Conservation (phyloP, 2,113 vertebrate genomes). For the Noturus placidus region DNA sequence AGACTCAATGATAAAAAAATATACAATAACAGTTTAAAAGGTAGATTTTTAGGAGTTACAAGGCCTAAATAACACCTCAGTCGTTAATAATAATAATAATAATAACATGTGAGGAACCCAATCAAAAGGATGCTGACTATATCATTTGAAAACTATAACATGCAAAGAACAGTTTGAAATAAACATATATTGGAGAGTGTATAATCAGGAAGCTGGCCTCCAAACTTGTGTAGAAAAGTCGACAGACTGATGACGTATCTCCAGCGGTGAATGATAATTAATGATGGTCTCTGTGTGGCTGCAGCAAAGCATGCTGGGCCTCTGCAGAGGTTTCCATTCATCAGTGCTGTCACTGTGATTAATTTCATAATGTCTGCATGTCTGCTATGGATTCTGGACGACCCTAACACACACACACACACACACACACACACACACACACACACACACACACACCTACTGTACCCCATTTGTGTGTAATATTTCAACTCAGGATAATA, state of each 20-base stretch:
- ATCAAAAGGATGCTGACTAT: not conserved
- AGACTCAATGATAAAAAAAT: too few species aligned
- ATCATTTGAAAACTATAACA: not conserved
- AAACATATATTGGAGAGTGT: not conserved
- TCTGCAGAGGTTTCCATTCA: conserved; percentile 48
- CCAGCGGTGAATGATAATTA: conserved; percentile 54
- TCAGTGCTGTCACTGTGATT: conserved; percentile 55
- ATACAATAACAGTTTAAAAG: not conserved
- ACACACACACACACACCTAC: not conserved
- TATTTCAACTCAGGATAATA: conserved; percentile 19
- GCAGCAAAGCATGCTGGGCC: conserved; percentile 40
- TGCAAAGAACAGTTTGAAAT: not conserved
- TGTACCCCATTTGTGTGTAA: not conserved
- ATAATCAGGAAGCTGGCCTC: not conserved
- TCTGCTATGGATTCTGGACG: conserved; percentile 28
- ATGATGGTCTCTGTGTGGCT: conserved; percentile 44
- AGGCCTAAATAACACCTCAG: not conserved
- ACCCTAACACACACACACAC: conserved; percentile 17
- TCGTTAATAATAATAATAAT: too few species aligned
- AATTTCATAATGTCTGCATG: conserved; percentile 40
- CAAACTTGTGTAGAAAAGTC: not conserved
- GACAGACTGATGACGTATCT: conserved; percentile 28
- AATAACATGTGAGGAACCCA: not conserved
- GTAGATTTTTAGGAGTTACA: not conserved
- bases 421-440: not conserved